Percentiles rank a stretch among this genome's conserved stretches.
phyloP scores from a whole-genome alignment of 2,888 invertebrate genomes.

The Hydrotaea diabolus region DNA sequence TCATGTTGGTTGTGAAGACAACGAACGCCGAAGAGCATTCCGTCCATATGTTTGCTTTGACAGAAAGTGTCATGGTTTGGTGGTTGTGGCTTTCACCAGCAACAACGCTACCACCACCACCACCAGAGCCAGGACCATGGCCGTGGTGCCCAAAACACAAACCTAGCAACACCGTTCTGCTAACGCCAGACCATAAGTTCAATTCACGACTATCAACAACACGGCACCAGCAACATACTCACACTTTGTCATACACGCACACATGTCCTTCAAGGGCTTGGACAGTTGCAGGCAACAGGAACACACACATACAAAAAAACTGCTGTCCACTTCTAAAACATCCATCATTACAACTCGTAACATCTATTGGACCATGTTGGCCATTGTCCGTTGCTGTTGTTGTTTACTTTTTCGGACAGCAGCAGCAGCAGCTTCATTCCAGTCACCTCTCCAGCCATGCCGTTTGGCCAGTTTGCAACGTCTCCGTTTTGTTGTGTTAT shows the following conservation, averaged over 20 bases:
- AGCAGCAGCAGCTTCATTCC: neutral
- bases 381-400: neutral
- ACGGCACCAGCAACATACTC: conserved; percentile 4
- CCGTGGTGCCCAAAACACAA: neutral
- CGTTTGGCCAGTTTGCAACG: conserved; percentile 11
- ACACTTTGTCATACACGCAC: neutral
- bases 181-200: conserved; percentile 10
- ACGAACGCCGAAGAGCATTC: neutral
- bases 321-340: conserved; percentile 47
- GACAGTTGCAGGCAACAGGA: neutral
- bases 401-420: neutral
- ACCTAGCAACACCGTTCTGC: neutral
- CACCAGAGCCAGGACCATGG: neutral
- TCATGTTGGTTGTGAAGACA: neutral
- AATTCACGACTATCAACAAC: conserved; percentile 29
- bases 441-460: neutral
- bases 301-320: neutral
- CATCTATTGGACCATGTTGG: conserved; percentile 40
- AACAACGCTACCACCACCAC: neutral
- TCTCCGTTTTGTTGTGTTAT: no score
- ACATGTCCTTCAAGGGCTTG: conserved; percentile 3
- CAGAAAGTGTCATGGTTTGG: conserved; percentile 56
- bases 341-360: conserved; percentile 60
- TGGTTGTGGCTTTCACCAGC: conserved; percentile 48
- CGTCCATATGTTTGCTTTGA: conserved; percentile 52